A percentile compares a stretch with the other conserved stretches of the same genome.
These are phyloP conservation scores for Rattus rattus DNA, from an alignment of 2,113 vertebrate genomes.

Conservation along the genomic window DNA sequence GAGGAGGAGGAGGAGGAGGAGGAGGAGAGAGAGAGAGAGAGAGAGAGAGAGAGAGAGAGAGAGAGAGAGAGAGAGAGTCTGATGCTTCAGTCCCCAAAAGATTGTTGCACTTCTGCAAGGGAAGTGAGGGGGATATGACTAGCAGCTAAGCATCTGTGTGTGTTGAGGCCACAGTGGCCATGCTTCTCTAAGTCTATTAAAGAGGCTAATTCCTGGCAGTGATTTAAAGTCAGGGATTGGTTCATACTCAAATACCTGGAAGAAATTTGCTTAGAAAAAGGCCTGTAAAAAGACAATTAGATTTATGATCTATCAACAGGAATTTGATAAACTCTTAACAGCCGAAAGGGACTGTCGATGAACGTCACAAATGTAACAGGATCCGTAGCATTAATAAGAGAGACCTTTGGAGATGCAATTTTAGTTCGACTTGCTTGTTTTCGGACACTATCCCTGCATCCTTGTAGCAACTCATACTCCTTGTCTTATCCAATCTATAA, in stretches of 20 bases:
- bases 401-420: slow-evolving; percentile 11
- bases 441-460: background rate
- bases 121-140: slow-evolving; percentile 50
- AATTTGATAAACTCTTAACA: slow-evolving; percentile 69
- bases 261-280: slow-evolving; percentile 63
- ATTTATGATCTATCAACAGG: slow-evolving; percentile 64
- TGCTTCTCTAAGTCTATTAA: slow-evolving; percentile 58
- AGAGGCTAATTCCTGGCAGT: slow-evolving; percentile 54
- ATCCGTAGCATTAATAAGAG: slow-evolving; percentile 47
- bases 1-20: too few species aligned
- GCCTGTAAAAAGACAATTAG: slow-evolving; percentile 55
- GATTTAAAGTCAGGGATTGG: slow-evolving; percentile 66
- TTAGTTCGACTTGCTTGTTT: slow-evolving; percentile 48
- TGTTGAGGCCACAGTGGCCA: background rate
- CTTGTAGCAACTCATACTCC: background rate
- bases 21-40: too few species aligned
- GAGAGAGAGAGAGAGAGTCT: background rate
- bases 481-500: slow-evolving; percentile 27
- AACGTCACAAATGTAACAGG: slow-evolving; percentile 56
- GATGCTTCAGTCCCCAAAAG: background rate
- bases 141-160: background rate
- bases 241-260: slow-evolving; percentile 59
- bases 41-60: background rate
- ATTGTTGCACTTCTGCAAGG: background rate
- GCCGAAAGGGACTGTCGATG: slow-evolving; percentile 41